A percentile compares a stretch with the other conserved stretches of the same genome.
Evolutionary conservation across 1,140 invertebrate genomes (phyloP).

Genomic region (Hylyphantes graminicola): DNA sequence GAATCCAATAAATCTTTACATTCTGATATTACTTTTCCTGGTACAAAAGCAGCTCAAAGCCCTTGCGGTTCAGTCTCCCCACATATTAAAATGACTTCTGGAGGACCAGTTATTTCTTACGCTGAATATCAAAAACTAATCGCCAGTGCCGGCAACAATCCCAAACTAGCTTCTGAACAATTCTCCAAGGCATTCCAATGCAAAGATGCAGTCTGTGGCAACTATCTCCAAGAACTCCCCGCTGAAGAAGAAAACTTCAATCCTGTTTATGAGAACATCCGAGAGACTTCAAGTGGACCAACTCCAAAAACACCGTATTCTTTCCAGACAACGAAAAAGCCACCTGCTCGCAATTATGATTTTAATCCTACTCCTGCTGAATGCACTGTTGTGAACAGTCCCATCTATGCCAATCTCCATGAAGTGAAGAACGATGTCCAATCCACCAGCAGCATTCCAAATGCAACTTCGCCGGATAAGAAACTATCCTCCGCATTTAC

Average conservation of each 20-base stretch:
- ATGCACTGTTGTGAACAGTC: slow-evolving; percentile 50
- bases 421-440: slow-evolving; percentile 39
- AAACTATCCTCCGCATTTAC: background rate
- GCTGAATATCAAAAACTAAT: background rate
- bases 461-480: background rate
- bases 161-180: background rate
- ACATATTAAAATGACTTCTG: slow-evolving; percentile 11
- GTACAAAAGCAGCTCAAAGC: slow-evolving; percentile 11
- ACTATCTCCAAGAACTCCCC: background rate
- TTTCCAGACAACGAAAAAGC: background rate
- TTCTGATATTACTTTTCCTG: slow-evolving; percentile 49
- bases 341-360: background rate
- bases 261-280: slow-evolving; percentile 51
- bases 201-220: background rate
- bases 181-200: background rate
- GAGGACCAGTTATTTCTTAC: background rate
- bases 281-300: slow-evolving; percentile 7
- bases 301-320: slow-evolving; percentile 1
- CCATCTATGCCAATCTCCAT: slow-evolving; percentile 53
- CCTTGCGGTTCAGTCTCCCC: background rate
- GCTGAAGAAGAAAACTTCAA: background rate
- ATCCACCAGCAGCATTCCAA: background rate
- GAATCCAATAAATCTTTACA: slow-evolving; percentile 42
- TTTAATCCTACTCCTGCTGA: slow-evolving; percentile 43
- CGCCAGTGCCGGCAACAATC: background rate